phyloP scores from a whole-genome alignment of 2,113 vertebrate genomes.

The Myiozetetes cayanensis region DNA sequence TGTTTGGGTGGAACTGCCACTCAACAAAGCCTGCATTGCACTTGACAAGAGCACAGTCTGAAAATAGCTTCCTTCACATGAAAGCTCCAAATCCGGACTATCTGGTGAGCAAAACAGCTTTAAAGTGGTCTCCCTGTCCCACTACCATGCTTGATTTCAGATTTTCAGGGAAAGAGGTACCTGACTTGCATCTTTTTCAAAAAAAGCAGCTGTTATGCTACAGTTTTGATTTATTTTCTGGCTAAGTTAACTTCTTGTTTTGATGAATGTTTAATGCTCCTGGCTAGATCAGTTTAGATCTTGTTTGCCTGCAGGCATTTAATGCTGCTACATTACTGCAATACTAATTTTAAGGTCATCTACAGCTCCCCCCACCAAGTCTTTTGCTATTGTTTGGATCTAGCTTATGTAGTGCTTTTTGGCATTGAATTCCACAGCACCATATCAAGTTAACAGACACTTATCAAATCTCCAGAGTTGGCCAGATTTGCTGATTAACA shows the following conservation, averaged over 20 bases:
- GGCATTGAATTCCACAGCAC: not conserved
- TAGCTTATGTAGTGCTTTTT: not conserved
- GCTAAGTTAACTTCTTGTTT: conserved; percentile 21
- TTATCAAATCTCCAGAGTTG: not conserved
- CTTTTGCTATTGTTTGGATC: not conserved
- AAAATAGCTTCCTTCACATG: not conserved
- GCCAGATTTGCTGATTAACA: not conserved
- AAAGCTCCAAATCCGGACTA: not conserved
- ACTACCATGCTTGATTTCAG: not conserved
- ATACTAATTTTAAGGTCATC: not conserved
- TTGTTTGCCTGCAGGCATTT: not conserved
- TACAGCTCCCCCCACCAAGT: not conserved
- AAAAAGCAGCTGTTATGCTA: not conserved
- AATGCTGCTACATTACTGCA: not conserved
- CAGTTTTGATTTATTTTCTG: conserved; percentile 3
- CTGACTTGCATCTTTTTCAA: not conserved
- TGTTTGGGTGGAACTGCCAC: not conserved
- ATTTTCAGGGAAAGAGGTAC: not conserved
- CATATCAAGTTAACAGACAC: not conserved
- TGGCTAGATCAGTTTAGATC: conserved; percentile 2
- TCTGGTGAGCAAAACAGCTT: not conserved
- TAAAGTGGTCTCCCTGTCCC: not conserved
- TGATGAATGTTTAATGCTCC: conserved; percentile 32
- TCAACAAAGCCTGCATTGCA: not conserved
- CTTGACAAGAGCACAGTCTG: not conserved